phyloP scores from a whole-genome alignment of 2,888 invertebrate genomes.

The Strigamia transsilvanica region DNA sequence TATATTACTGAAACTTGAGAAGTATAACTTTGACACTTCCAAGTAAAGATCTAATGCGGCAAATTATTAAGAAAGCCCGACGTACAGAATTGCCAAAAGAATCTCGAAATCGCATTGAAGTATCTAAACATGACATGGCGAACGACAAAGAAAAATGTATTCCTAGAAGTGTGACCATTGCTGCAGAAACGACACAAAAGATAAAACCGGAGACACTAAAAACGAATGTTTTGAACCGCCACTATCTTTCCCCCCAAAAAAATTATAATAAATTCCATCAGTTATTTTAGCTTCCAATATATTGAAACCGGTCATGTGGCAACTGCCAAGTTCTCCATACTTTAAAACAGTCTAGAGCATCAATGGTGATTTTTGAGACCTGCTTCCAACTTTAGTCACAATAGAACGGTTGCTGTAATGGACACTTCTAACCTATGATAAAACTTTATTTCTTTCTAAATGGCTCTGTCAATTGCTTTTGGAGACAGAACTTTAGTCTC shows the following conservation, averaged over 20 bases:
- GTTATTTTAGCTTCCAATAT: background rate
- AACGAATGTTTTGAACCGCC: background rate
- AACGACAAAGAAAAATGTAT: too few species aligned
- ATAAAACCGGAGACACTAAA: background rate
- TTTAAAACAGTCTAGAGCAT: background rate
- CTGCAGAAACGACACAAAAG: background rate
- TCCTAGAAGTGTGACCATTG: too few species aligned
- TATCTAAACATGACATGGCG: too few species aligned
- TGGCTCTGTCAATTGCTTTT: background rate
- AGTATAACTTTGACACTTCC: too few species aligned
- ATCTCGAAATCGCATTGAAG: too few species aligned
- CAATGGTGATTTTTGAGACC: background rate
- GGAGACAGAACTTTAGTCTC: background rate
- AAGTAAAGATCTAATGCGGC: too few species aligned
- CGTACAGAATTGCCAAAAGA: too few species aligned
- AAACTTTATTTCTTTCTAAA: slow-evolving; percentile 13
- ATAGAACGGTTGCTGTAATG: slow-evolving; percentile 5
- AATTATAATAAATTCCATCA: background rate
- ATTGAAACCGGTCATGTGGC: background rate
- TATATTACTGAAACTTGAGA: too few species aligned
- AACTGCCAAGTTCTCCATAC: background rate
- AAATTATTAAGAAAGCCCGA: too few species aligned
- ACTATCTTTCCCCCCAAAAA: background rate
- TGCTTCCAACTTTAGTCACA: slow-evolving; percentile 21
- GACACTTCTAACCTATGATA: slow-evolving; percentile 31